Evolutionary conservation across 2,888 invertebrate species (phyloP).

Genomic region (Diploptera punctata): DNA sequence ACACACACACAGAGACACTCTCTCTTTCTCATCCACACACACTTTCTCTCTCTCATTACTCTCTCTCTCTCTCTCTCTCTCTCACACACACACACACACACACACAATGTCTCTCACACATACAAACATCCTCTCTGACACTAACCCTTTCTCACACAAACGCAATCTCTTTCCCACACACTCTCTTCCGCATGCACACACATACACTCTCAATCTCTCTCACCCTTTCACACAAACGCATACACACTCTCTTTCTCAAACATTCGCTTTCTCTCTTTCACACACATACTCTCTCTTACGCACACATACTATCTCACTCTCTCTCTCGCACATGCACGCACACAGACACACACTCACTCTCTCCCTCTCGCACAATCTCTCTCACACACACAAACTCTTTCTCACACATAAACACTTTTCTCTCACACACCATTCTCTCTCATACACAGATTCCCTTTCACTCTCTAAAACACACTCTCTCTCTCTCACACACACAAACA

Average conservation of each 20-base stretch:
- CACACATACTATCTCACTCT: not conserved
- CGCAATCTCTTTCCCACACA: not conserved
- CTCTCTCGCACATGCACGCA: not conserved
- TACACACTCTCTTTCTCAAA: not conserved
- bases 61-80: too few species aligned
- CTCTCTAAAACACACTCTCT: not conserved
- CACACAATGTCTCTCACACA: too few species aligned
- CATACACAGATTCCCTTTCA: not conserved
- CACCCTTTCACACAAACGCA: not conserved
- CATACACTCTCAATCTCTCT: not conserved
- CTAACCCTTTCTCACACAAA: not conserved
- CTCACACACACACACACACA: too few species aligned
- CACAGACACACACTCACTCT: not conserved
- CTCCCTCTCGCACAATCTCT: not conserved
- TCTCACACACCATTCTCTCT: not conserved
- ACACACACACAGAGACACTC: too few species aligned
- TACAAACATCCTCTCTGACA: not conserved
- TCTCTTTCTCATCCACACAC: too few species aligned
- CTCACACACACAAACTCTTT: not conserved
- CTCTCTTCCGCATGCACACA: not conserved
- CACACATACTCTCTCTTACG: not conserved
- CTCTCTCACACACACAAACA: not conserved
- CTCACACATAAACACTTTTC: not conserved
- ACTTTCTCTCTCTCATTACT: too few species aligned
- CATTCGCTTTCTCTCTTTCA: not conserved